Percentiles rank a stretch among this genome's conserved stretches.
Evolutionary conservation across 2,888 invertebrate species (phyloP).

Genomic region (Nephrotoma guestfalica): DNA sequence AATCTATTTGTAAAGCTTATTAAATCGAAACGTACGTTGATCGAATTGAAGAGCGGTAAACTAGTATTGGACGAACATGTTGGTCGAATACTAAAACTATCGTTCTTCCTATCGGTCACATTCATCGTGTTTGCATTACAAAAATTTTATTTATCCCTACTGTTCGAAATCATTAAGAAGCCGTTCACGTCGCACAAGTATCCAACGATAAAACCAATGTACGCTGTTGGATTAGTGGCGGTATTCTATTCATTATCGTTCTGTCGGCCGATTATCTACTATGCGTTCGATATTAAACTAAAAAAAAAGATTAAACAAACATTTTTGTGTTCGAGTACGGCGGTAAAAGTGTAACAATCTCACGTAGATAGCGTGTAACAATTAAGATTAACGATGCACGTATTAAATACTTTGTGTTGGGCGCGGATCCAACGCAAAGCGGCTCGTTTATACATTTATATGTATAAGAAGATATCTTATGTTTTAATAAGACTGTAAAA

Average conservation of each 20-base stretch:
- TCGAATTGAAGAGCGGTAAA: neutral
- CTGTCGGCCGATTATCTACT: slow-evolving; percentile 12
- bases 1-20: neutral
- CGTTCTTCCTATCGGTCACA: slow-evolving; percentile 10
- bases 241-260: slow-evolving; percentile 10
- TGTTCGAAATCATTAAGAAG: slow-evolving; percentile 13
- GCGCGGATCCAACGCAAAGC: neutral
- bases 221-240: slow-evolving; percentile 10
- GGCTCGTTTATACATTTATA: neutral
- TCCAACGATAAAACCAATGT: slow-evolving; percentile 8
- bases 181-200: slow-evolving; percentile 14
- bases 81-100: slow-evolving; percentile 9
- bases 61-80: slow-evolving; percentile 11
- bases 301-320: neutral
- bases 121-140: slow-evolving; percentile 12
- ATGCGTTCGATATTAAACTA: neutral
- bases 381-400: neutral
- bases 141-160: slow-evolving; percentile 12
- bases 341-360: neutral
- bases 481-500: neutral
- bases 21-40: neutral
- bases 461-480: neutral
- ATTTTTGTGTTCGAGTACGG: neutral
- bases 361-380: too few species aligned
- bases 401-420: neutral